phyloP scores from a whole-genome alignment of 2,113 vertebrate species.

The Tympanuchus pallidicinctus region DNA sequence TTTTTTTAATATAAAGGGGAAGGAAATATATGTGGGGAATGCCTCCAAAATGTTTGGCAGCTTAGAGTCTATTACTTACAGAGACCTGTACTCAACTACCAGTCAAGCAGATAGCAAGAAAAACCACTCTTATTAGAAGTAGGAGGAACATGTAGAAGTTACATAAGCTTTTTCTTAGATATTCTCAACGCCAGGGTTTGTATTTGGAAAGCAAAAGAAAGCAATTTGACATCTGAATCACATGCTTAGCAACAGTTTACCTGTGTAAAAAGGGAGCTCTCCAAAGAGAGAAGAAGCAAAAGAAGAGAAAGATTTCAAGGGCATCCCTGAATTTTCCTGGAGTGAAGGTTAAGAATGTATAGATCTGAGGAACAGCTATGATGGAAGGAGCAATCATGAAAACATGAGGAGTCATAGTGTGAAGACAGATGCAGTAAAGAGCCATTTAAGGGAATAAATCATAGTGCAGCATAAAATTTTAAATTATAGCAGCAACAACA shows the following conservation, averaged over 20 bases:
- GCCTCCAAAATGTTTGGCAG: not conserved
- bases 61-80: not conserved
- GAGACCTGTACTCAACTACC: not conserved
- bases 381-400: not conserved
- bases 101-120: not conserved
- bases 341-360: not conserved
- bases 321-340: not conserved
- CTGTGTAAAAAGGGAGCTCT: not conserved
- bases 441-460: not conserved
- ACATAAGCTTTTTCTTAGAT: not conserved
- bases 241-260: not conserved
- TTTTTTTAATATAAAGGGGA: not conserved
- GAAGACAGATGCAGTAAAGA: not conserved
- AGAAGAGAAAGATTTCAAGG: not conserved
- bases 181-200: not conserved
- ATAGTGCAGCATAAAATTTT: not conserved
- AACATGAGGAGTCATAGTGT: not conserved
- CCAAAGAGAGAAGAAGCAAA: not conserved
- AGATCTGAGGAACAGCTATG: not conserved
- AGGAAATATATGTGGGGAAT: rapidly evolving
- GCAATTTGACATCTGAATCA: not conserved
- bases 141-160: not conserved
- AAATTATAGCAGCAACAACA: not conserved
- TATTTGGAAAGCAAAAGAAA: not conserved
- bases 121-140: not conserved